phyloP scores from a whole-genome alignment of 2,797 vertebrate species.

The Cephalopachus bancanus region DNA sequence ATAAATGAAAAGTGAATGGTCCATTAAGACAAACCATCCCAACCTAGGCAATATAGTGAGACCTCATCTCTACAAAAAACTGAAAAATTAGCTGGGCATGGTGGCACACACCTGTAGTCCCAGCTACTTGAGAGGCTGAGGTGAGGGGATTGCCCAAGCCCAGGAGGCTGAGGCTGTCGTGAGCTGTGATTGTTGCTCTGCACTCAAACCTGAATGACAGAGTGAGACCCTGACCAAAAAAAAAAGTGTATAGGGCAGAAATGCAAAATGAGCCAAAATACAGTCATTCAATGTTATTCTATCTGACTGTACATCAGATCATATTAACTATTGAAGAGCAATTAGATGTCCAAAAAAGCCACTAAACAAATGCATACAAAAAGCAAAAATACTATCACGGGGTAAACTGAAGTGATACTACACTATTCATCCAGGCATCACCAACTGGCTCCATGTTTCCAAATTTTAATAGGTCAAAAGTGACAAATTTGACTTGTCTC shows the following conservation, averaged over 20 bases:
- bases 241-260: neutral
- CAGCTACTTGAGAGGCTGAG: too few relatives aligned
- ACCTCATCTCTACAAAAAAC: too few relatives aligned
- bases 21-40: constrained; percentile 22
- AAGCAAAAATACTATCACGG: neutral
- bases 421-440: neutral
- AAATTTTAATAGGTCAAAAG: neutral
- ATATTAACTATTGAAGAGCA: neutral
- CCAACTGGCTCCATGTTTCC: neutral
- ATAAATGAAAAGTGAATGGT: neutral
- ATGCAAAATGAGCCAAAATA: neutral
- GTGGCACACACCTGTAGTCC: too few relatives aligned
- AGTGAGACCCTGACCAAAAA: too few relatives aligned
- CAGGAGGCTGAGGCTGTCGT: too few relatives aligned
- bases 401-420: neutral
- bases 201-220: too few relatives aligned
- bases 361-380: neutral
- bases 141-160: too few relatives aligned
- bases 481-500: neutral
- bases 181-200: too few relatives aligned
- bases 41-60: too few relatives aligned
- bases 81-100: too few relatives aligned
- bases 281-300: neutral
- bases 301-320: neutral
- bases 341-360: neutral